phyloP scores from a whole-genome alignment of 2,888 invertebrate genomes.

The Timandra comae region DNA sequence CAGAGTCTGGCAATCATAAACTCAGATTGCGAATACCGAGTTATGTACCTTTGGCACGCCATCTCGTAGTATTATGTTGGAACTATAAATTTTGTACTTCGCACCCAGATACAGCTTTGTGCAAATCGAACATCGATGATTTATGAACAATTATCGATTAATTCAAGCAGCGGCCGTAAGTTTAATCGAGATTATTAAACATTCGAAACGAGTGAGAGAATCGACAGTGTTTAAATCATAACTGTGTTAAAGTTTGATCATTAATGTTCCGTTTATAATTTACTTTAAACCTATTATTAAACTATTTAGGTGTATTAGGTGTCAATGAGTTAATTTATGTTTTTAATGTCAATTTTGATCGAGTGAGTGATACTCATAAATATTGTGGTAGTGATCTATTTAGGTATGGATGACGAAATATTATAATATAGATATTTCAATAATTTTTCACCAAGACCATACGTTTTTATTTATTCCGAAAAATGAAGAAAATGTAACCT shows the following conservation, averaged over 20 bases:
- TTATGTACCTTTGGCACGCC: constrained; percentile 67
- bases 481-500: too few relatives aligned
- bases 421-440: too few relatives aligned
- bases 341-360: too few relatives aligned
- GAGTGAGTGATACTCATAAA: too few relatives aligned
- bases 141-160: constrained; percentile 77
- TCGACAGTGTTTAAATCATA: constrained; percentile 51
- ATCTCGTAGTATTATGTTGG: constrained; percentile 54
- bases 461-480: too few relatives aligned
- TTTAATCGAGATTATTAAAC: constrained; percentile 69
- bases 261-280: constrained; percentile 17
- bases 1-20: constrained; percentile 54
- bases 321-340: too few relatives aligned
- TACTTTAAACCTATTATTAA: constrained; percentile 6
- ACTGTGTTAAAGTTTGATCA: constrained; percentile 35
- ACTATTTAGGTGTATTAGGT: too few relatives aligned
- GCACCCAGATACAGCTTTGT: constrained; percentile 72
- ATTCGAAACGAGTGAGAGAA: constrained; percentile 43
- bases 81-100: constrained; percentile 69
- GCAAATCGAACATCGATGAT: constrained; percentile 74
- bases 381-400: too few relatives aligned
- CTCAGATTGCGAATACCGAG: constrained; percentile 56
- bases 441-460: too few relatives aligned
- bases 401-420: too few relatives aligned
- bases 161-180: constrained; percentile 75